These are phyloP conservation scores for Gastrophysa polygoni DNA, from an alignment of 2,888 invertebrate species.

Conservation along the genomic window DNA sequence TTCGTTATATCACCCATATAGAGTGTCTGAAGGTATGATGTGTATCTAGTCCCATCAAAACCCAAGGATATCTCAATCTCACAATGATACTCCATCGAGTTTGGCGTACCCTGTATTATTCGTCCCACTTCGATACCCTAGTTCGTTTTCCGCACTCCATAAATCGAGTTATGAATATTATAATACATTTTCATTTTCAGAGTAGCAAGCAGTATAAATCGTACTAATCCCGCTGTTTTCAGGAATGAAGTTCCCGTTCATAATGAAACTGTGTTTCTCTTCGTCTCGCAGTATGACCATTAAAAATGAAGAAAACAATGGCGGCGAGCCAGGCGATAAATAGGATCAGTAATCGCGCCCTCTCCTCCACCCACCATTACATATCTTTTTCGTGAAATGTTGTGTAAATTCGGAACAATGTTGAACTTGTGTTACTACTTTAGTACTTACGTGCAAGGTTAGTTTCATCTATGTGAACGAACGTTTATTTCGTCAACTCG, in stretches of 20 bases:
- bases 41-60: too few relatives aligned
- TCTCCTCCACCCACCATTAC: too few relatives aligned
- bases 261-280: slow-evolving; percentile 98
- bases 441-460: slow-evolving; percentile 29
- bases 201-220: background rate
- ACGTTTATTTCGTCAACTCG: too few relatives aligned
- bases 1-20: too few relatives aligned
- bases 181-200: background rate
- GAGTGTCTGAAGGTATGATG: too few relatives aligned
- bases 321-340: slow-evolving; percentile 45
- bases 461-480: too few relatives aligned
- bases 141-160: too few relatives aligned
- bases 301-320: slow-evolving; percentile 56
- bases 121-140: too few relatives aligned
- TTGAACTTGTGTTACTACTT: slow-evolving; percentile 32
- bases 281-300: slow-evolving; percentile 73
- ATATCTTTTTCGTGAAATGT: slow-evolving; percentile 50
- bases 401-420: slow-evolving; percentile 24
- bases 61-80: too few relatives aligned
- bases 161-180: background rate
- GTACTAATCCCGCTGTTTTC: slow-evolving; percentile 53
- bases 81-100: too few relatives aligned
- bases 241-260: slow-evolving; percentile 98
- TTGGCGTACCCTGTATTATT: too few relatives aligned
- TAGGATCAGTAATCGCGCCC: slow-evolving; percentile 29